Percentiles rank a stretch among this genome's conserved stretches.
Evolutionary conservation across 2,113 vertebrate species (phyloP).

Genomic region (Malurus melanocephalus): DNA sequence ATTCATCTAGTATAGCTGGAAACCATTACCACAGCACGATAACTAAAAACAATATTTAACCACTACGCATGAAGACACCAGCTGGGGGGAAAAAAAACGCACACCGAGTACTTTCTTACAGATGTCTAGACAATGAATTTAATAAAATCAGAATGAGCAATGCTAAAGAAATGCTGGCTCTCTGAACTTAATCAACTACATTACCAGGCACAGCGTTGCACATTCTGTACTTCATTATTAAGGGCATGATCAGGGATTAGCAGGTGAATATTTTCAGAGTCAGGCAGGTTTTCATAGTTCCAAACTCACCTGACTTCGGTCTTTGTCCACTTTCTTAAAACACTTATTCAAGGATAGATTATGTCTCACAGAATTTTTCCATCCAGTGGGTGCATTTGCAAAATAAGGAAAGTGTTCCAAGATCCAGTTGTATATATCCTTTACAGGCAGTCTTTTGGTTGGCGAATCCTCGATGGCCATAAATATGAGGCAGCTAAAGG

Average conservation of each 20-base stretch:
- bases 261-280: background rate
- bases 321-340: slow-evolving; percentile 99
- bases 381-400: slow-evolving; percentile 94
- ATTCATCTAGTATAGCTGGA: slow-evolving; percentile 41
- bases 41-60: slow-evolving; percentile 39
- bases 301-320: slow-evolving; percentile 92
- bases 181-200: background rate
- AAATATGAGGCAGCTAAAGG: slow-evolving; percentile 99
- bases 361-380: slow-evolving; percentile 98
- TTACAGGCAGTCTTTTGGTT: slow-evolving; percentile 92
- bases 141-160: slow-evolving; percentile 28
- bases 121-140: slow-evolving; percentile 47
- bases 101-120: background rate
- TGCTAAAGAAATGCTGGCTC: background rate
- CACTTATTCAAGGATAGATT: slow-evolving; percentile 98
- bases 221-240: background rate
- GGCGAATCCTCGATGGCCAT: slow-evolving; percentile 98
- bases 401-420: slow-evolving; percentile 98
- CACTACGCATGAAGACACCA: slow-evolving; percentile 47
- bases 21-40: slow-evolving; percentile 37
- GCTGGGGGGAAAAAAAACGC: slow-evolving; percentile 5
- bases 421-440: slow-evolving; percentile 99
- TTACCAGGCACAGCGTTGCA: background rate
- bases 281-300: background rate
- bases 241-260: background rate